Base-by-base conservation (phyloP, 1,140 invertebrate genomes). In the Nylanderia fulva region DNA sequence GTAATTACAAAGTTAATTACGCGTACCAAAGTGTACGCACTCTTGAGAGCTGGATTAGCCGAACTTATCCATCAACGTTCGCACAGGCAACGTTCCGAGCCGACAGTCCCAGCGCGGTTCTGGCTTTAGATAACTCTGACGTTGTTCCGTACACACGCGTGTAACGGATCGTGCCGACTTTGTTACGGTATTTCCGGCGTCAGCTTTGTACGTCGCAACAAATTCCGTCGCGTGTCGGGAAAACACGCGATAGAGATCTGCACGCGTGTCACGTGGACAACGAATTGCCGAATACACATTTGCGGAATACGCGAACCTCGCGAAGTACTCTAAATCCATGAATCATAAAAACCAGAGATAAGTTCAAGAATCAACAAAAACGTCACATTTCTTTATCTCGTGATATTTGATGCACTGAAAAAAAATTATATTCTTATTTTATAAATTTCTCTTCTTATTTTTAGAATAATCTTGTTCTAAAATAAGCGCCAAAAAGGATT, bases 181-280 rank as follows among this genome's bases (percentile, higher is more conserved):
- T 54, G 75, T 79, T 79, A 79, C 75, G 75, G 75, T 79, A 66
- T 79, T 79, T 79, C 75, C 75, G 75, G 61, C 45, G n/a, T 15
- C 29, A 66, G n/a, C 42, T 79, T 39, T 54, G 27, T 45, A 29
- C 60, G 54, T 76, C 39, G 61, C 27, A 63, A 36, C 75, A 21
- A 79, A 79, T 79, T 52, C 45, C 75, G 5, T 45, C n/a, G 15
- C 18, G 4, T 33, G 60, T 54, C 66, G 61, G 60, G 60, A n/a
- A 77, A 77, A 66, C 36, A 21, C 27, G 3, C 13, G 75, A 52
- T 52, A 52, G n/a, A 66, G 54, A 64, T 77, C 60, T 77, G 29
- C 60, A 66, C 21, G 75, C 27, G 42, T 39, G 60, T 66, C 72
- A 42, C 11, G 36, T 76, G 21, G 18, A 15, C 39, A 77, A 48